Evolutionary conservation across 2,888 invertebrate species (phyloP), one percentile per base, ranked within the genome.

Genomic region (Trissolcus brochymenae): DNA sequence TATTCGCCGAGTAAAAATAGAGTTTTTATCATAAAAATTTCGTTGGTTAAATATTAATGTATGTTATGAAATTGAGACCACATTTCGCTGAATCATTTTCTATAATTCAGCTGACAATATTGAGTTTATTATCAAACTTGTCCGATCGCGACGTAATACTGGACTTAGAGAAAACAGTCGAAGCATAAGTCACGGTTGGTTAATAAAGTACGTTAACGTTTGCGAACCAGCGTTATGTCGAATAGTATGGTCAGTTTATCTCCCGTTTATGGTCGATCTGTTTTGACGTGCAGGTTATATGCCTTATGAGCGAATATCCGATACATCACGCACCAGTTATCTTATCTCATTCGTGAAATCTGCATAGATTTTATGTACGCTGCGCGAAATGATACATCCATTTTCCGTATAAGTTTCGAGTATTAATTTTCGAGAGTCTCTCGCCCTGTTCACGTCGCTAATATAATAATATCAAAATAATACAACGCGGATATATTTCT

Each of bases 201-300:
- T 67, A 59, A 57, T 59, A 59, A 76, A 76, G 64, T 67, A 64
- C 55, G 72, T 72, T 77, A 68, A 65, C 59, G 68, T 73, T 40
- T 25, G 50, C 43, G 35, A 54, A 14, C 65, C 25, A 17, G 14
- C 59, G 68, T 73, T 73, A 64, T 70, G 68, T 77, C 59, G 17
- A 57, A 51, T 56, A 66, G 41, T 9, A 6, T 57, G 79, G 79
- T 73, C 79, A 76, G 79, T 79, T 81, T 80, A 81, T 81, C 81
- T 78, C 75, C 56, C 51, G 62, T 76, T 80, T 76, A 81, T 79
- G 79, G 80, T 80, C 78, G 80, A 81, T 80, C 79, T 79, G 76
- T 67, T 81, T 79, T 64, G 77, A 73, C 76, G 9, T 35, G 35
- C 35, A 68, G 79, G 74, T 62, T 74, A 71, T 77, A 14, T 73